Evolutionary conservation across 35 echinoderm and acorn worm species (phyloP).

Genomic region (Apostichopus californicus): DNA sequence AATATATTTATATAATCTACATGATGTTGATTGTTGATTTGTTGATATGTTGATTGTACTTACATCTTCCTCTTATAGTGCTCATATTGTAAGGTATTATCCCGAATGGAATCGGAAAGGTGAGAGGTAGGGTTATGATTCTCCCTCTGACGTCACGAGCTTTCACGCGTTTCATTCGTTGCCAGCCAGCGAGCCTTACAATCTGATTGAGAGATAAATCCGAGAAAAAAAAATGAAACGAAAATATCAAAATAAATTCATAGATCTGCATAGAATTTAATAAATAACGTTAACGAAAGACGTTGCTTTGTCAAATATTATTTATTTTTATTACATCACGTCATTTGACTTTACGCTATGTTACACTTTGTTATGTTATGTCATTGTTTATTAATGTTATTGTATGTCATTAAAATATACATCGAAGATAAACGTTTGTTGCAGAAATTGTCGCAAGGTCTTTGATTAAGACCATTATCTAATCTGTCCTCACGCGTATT

Average conservation of each 20-base stretch:
- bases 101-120: constrained; percentile 2
- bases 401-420: too few species aligned
- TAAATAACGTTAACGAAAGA: too few species aligned
- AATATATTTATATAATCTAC: too few species aligned
- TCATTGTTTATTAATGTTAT: too few species aligned
- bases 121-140: constrained; percentile 4
- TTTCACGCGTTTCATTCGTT: constrained; percentile 2
- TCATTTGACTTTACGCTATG: too few species aligned
- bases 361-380: too few species aligned
- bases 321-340: background rate
- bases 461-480: too few species aligned
- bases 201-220: background rate
- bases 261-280: too few species aligned
- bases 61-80: constrained; percentile 20
- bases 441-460: too few species aligned
- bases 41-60: background rate
- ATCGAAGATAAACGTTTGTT: too few species aligned
- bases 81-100: constrained; percentile 25
- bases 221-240: background rate
- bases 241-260: too few species aligned
- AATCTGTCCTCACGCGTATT: too few species aligned
- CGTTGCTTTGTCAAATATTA: background rate
- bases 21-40: background rate
- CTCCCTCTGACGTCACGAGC: constrained; percentile 13
- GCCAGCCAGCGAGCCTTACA: background rate